Percentiles rank a stretch among this genome's conserved stretches.
Conservation (phyloP, 2,113 vertebrate species). For the Arenaria interpres region DNA sequence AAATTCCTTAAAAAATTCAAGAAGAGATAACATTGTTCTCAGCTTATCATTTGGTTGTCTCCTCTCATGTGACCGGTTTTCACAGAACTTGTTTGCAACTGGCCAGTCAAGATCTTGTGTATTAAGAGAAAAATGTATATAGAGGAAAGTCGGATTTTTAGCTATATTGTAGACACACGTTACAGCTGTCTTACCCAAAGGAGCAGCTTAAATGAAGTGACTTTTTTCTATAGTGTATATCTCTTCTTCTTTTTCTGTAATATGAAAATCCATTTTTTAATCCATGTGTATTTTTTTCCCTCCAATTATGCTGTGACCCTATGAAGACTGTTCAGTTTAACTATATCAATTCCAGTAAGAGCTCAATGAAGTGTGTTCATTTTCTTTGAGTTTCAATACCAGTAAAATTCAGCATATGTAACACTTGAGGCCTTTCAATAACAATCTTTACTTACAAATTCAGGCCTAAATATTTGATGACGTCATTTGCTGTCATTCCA, state of each 20-base stretch:
- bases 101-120: not conserved
- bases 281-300: not conserved
- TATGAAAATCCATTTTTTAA: not conserved
- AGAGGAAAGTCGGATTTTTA: not conserved
- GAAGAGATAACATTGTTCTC: not conserved
- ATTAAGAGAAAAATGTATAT: not conserved
- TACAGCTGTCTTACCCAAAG: not conserved
- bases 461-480: not conserved
- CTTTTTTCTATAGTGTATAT: not conserved
- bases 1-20: not conserved
- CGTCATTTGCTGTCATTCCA: not conserved
- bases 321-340: not conserved
- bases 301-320: not conserved
- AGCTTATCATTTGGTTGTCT: fast-evolving
- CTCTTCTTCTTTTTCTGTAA: not conserved
- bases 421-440: not conserved
- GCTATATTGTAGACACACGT: fast-evolving
- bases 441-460: not conserved
- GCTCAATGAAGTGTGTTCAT: not conserved
- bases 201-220: not conserved
- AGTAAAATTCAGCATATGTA: not conserved
- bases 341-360: not conserved
- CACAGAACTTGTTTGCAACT: not conserved
- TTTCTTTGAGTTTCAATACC: not conserved
- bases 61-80: not conserved